phyloP scores from a whole-genome alignment of 1,140 invertebrate species.

The Hypothenemus hampei region DNA sequence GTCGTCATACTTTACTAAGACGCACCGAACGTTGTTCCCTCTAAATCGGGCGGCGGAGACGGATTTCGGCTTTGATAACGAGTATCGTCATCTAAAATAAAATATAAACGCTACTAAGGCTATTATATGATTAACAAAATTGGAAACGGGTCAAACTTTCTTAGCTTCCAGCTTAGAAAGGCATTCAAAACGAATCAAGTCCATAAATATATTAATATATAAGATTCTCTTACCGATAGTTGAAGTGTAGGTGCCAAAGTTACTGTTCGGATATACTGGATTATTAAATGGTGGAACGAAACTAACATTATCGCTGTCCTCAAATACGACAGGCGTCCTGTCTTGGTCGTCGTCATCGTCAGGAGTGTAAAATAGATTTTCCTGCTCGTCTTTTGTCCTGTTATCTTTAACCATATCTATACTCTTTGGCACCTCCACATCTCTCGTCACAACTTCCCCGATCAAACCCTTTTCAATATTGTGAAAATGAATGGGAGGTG shows the following conservation, averaged over 20 bases:
- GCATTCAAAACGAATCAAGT: no score
- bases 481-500: constrained; percentile 1
- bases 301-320: constrained; percentile 28
- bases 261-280: constrained; percentile 44
- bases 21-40: constrained; percentile 7
- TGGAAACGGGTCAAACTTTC: no score
- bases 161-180: no score
- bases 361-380: constrained; percentile 40
- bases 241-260: constrained; percentile 39
- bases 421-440: not conserved
- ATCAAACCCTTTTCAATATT: not conserved
- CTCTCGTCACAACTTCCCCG: not conserved
- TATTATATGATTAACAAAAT: no score
- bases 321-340: constrained; percentile 11
- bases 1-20: not conserved
- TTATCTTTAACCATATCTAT: not conserved
- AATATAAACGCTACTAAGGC: no score
- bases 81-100: constrained; percentile 42
- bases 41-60: constrained; percentile 42
- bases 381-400: not conserved
- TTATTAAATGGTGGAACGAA: constrained; percentile 46
- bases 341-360: constrained; percentile 41
- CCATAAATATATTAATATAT: no score
- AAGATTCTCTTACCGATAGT: constrained; percentile 45
- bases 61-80: constrained; percentile 45